These are phyloP conservation scores for Hapalemur alaotrensis DNA, from an alignment of 2,797 vertebrate species.

Conservation along the genomic window DNA sequence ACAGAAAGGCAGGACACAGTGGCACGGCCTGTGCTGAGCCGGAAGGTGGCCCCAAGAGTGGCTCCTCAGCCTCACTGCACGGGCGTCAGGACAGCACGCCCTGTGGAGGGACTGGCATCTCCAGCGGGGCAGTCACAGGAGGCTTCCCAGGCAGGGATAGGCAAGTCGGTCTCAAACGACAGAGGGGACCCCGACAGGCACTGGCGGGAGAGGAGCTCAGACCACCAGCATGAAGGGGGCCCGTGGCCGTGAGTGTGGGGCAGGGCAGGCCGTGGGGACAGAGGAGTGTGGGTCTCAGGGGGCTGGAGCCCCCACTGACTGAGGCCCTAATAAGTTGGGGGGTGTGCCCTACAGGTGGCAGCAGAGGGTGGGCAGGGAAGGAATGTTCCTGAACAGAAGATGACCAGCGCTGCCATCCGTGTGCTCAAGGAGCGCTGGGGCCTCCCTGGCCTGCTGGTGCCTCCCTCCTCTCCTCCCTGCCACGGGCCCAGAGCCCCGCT, in stretches of 20 bases:
- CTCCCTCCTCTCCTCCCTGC: background rate
- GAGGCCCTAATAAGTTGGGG: too few relatives aligned
- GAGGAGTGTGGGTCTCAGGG: background rate
- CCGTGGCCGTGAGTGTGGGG: background rate
- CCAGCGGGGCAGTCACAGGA: background rate
- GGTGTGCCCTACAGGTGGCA: background rate
- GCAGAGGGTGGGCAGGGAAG: background rate
- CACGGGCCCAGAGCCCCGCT: background rate
- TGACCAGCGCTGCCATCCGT: background rate
- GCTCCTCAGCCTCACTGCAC: accelerated
- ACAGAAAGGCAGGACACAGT: accelerated
- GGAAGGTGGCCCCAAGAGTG: background rate
- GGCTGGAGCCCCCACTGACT: background rate
- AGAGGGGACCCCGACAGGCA: background rate
- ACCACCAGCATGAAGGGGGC: background rate
- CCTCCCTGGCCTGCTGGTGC: too few relatives aligned
- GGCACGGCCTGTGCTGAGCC: accelerated
- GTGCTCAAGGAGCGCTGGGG: background rate
- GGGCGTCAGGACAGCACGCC: background rate
- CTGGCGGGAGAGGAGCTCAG: background rate
- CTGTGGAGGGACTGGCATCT: background rate
- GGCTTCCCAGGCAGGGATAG: background rate
- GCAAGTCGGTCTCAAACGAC: too few relatives aligned
- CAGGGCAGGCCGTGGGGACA: background rate
- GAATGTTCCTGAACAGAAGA: background rate